A percentile compares a stretch with the other conserved stretches of the same genome.
These are phyloP conservation scores for Stegodyphus dumicola DNA, from an alignment of 1,140 invertebrate species.

Conservation along the genomic window DNA sequence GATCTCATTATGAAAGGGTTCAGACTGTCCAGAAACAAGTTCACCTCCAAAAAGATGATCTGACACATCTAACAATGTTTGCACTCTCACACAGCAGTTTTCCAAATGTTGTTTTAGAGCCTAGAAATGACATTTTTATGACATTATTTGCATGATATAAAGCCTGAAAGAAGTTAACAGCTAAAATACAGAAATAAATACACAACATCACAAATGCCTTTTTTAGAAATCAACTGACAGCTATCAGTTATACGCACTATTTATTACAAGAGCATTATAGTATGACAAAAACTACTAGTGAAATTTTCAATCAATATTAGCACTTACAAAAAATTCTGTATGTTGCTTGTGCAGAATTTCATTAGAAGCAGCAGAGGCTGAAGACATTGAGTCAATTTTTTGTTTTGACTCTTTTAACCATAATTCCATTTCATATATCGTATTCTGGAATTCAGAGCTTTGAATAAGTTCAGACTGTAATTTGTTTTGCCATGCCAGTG, in stretches of 20 bases:
- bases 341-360: constrained; percentile 14
- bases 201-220: too few relatives aligned
- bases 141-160: not conserved
- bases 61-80: constrained; percentile 25
- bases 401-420: constrained; percentile 54
- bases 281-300: too few relatives aligned
- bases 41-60: not conserved
- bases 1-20: not conserved
- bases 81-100: constrained; percentile 10
- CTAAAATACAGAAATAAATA: not conserved
- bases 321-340: constrained; percentile 51
- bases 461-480: constrained; percentile 50
- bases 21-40: not conserved
- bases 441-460: constrained; percentile 46
- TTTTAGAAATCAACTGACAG: too few relatives aligned
- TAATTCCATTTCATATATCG: constrained; percentile 38
- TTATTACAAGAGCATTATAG: too few relatives aligned
- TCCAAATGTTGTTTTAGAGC: constrained; percentile 49
- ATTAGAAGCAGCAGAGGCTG: not conserved
- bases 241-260: too few relatives aligned
- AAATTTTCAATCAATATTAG: not conserved
- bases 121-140: constrained; percentile 8
- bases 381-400: not conserved
- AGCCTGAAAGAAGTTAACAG: not conserved
- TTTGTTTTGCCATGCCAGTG: constrained; percentile 47